Evolutionary conservation across 37 sponge, comb jelly and placozoan species (phyloP).

Genomic region (Cliona cf. orientalis): DNA sequence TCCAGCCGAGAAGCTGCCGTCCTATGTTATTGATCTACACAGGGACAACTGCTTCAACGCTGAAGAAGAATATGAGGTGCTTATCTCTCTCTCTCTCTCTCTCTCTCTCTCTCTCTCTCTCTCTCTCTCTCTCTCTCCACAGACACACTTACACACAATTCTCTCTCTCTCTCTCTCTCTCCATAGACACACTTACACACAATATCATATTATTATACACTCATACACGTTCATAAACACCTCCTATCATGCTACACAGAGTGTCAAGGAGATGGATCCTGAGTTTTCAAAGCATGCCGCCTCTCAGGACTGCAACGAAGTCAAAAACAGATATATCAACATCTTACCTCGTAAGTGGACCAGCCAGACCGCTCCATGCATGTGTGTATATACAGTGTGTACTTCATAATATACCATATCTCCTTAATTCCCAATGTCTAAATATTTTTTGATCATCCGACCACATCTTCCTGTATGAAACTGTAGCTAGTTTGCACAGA

Average conservation of each 20-base stretch:
- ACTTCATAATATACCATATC: too few relatives aligned
- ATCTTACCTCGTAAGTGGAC: slow-evolving; percentile 77
- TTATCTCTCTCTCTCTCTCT: slow-evolving; percentile 43
- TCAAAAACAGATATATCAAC: slow-evolving; percentile 86
- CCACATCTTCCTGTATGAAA: too few relatives aligned
- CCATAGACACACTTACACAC: too few relatives aligned
- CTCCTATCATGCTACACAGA: too few relatives aligned
- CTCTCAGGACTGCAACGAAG: slow-evolving; percentile 34
- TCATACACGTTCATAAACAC: too few relatives aligned
- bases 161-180: too few relatives aligned
- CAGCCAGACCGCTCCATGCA: too few relatives aligned
- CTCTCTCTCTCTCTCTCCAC: not conserved
- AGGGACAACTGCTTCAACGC: not conserved
- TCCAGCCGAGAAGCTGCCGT: not conserved
- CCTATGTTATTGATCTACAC: slow-evolving; percentile 10
- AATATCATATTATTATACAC: too few relatives aligned
- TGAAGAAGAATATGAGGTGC: slow-evolving; percentile 50
- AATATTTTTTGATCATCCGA: too few relatives aligned
- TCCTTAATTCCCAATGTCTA: too few relatives aligned
- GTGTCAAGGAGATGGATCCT: slow-evolving; percentile 49
- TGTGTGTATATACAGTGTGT: too few relatives aligned
- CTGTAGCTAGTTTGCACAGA: too few relatives aligned
- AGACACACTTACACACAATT: not conserved
- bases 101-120: slow-evolving; percentile 1
- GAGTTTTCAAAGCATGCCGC: slow-evolving; percentile 20